These are phyloP conservation scores for Paratilapia polleni DNA, from an alignment of 2,113 vertebrate genomes.

Conservation along the genomic window DNA sequence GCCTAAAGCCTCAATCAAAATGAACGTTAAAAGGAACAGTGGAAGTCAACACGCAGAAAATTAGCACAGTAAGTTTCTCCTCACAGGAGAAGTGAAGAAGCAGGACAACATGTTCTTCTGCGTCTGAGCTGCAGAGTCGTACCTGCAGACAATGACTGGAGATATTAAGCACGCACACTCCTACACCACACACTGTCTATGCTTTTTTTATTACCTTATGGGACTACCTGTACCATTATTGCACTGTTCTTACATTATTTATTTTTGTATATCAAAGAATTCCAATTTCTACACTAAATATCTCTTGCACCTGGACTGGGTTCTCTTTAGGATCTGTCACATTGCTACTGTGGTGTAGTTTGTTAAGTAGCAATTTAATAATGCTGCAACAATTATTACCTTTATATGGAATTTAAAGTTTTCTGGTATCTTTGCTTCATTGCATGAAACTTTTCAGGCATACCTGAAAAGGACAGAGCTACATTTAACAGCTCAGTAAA, in stretches of 20 bases:
- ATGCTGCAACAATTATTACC: not conserved
- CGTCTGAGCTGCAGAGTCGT: not conserved
- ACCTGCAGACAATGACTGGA: slow-evolving; percentile 18
- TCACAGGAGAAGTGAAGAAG: slow-evolving; percentile 5
- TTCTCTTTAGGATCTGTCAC: not conserved
- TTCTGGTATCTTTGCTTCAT: not conserved
- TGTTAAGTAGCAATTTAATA: not conserved
- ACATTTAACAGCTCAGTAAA: not conserved
- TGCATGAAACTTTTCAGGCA: not conserved
- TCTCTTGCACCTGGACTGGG: not conserved
- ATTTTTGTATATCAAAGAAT: slow-evolving; percentile 30
- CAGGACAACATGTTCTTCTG: slow-evolving; percentile 24
- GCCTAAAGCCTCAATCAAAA: not conserved
- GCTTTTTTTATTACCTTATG: slow-evolving; percentile 3
- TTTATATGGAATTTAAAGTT: not conserved
- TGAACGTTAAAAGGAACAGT: not conserved
- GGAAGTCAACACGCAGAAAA: not conserved
- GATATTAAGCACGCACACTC: slow-evolving; percentile 20
- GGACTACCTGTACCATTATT: slow-evolving; percentile 17
- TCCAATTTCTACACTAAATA: slow-evolving; percentile 17
- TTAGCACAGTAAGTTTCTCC: not conserved
- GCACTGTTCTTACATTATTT: slow-evolving; percentile 32
- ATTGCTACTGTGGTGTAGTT: not conserved
- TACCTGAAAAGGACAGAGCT: not conserved
- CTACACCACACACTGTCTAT: not conserved